Evolutionary conservation across 2,888 invertebrate species (phyloP), one percentile per base, ranked within the genome.

Genomic region (Tipula helvola): DNA sequence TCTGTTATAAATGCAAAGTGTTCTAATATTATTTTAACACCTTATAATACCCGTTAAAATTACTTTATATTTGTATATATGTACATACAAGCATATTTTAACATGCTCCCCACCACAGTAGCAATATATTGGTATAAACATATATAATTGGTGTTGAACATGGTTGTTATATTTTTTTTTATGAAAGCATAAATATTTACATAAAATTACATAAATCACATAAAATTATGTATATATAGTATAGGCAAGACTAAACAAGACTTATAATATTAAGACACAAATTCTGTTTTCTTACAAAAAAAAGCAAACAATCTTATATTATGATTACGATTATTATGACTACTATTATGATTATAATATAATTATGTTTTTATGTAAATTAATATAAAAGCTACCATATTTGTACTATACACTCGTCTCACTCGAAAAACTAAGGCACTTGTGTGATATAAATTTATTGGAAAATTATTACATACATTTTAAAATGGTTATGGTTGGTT

Each of bases 161-260:
- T 71, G 71, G 71, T 71, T 71, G 71, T 71, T 71, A 71, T 71
- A 28, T 71, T 71, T 28, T 71, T 71, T 52, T 71, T 28, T 71
- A 71, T 71, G 71, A 71, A 71, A 71, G 71, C 71, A 71, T 71
- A 71, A 71, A 71, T 71, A 71, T 71, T 71, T 71, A 71, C 71
- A 71, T 71, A 71, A 71, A 71, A 71, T 71, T 71, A 71, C 71
- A 71, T 71, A 71, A 71, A 71, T 71, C 71, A 71, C 28, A 71
- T 71, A 71, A 71, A 71, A 71, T 71, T 71, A 71, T 71, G 71
- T 71, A 71, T 71, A 16, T 52, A 52, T 13, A 71, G 71, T 52
- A 52, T 13, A 71, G 71, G 71, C 71, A 71, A 71, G 71, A 71
- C 71, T 71, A 71, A 71, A 71, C 71, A 71, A 71, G 71, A 71